Percentiles rank a stretch among this genome's conserved stretches.
These are phyloP conservation scores for Camelus dromedarius DNA, from an alignment of 2,113 vertebrate genomes.

Conservation along the genomic window DNA sequence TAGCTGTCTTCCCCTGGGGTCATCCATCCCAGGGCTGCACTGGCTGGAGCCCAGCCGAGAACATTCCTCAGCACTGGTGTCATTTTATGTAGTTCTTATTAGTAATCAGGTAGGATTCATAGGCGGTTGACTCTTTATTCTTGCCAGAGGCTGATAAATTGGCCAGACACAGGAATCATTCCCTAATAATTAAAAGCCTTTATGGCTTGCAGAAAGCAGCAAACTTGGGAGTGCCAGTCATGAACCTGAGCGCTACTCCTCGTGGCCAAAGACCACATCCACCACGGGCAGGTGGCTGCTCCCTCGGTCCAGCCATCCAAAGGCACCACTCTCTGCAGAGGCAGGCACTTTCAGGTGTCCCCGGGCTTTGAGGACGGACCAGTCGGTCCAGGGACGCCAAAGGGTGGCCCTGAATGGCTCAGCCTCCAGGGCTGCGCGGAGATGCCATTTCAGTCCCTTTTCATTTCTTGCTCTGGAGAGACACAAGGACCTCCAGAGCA, in stretches of 20 bases:
- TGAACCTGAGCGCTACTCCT: background rate
- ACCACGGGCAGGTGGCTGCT: fast-evolving
- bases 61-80: slow-evolving; percentile 61
- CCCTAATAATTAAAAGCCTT: slow-evolving; percentile 65
- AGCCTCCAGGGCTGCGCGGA: background rate
- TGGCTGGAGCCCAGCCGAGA: slow-evolving; percentile 6
- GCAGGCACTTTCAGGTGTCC: background rate
- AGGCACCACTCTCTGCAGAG: background rate
- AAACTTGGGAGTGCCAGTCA: fast-evolving
- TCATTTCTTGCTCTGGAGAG: background rate
- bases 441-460: background rate
- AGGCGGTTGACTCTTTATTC: slow-evolving; percentile 26
- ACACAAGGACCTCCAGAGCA: background rate
- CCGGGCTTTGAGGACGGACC: background rate
- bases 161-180: slow-evolving; percentile 8
- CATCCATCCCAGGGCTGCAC: background rate
- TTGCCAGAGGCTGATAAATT: slow-evolving; percentile 71
- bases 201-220: background rate
- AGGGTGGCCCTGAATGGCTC: background rate
- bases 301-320: background rate
- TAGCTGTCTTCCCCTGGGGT: fast-evolving
- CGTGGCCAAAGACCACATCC: fast-evolving
- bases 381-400: background rate
- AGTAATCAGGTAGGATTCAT: slow-evolving; percentile 69
- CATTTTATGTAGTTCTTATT: slow-evolving; percentile 49